Conservation (phyloP, 2,888 invertebrate genomes). For the Heteropelma amictum region DNA sequence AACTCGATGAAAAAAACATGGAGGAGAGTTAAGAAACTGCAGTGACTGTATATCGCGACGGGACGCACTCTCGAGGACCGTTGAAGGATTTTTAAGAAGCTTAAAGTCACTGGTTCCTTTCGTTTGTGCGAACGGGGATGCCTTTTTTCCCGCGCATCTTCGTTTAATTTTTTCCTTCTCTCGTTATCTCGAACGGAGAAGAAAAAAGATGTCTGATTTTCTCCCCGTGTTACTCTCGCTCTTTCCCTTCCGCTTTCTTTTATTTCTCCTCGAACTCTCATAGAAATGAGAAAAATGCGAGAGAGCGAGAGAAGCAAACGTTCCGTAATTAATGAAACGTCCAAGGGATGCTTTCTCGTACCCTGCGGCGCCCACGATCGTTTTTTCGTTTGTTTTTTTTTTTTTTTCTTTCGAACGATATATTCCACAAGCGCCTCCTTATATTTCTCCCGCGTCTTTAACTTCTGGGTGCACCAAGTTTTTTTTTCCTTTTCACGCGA, state of each 20-base stretch:
- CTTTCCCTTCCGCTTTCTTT: neutral
- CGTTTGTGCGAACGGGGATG: neutral
- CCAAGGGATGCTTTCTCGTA: constrained; percentile 10
- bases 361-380: constrained; percentile 18
- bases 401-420: neutral
- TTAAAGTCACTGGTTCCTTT: constrained; percentile 12
- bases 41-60: neutral
- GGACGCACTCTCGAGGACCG: constrained; percentile 3
- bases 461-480: neutral
- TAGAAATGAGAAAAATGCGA: neutral
- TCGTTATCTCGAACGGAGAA: neutral
- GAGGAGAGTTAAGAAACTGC: neutral
- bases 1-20: neutral
- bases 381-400: no score
- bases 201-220: no score
- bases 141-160: neutral
- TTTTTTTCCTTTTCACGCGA: neutral
- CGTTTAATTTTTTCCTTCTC: neutral
- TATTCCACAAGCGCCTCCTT: neutral
- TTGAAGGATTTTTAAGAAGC: constrained; percentile 47
- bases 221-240: neutral
- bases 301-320: constrained; percentile 16
- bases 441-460: neutral
- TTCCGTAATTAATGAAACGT: constrained; percentile 52
- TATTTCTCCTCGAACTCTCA: neutral